Base-by-base conservation (phyloP, 2,113 vertebrate species). In the Saccopteryx bilineata region DNA sequence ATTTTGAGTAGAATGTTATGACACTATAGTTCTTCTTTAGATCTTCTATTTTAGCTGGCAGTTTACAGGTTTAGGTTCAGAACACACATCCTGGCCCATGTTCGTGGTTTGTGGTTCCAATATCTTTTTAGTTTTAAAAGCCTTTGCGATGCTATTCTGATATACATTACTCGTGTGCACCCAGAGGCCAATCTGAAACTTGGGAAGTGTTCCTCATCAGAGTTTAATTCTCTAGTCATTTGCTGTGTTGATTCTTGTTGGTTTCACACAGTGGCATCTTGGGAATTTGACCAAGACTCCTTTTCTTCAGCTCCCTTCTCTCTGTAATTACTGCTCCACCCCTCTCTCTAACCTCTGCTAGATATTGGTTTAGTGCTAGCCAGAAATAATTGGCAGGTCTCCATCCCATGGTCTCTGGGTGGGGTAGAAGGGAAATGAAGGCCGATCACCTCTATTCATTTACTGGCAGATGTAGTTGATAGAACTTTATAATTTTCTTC, bases 11-110 rank as follows among this genome's bases (percentile, higher is more conserved):
- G 65, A 91, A 82, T 86, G 63, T 94, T 94, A 89, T 93, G 72
- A 90, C 82, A 96, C 72, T 54, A 66, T 92, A 80, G 23, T 78
- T 95, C 87, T 93, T 93, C 95, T 96, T 96, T 97, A 93, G 93
- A 76, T 33, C 80, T 96, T 94, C 80, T 95, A 93, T 95, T 95
- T 93, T 66, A 75, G 74, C 61, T 95, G 95, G 82, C 46, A 89
- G 85, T 91, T 92, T 90, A 52, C 52, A 94, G 89, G 72, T 93
- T 91, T 88, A 91, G 89, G 89, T 91, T 95, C 48, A 81, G 74
- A 94, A 91, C 85, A 94, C 19, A 91, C 23, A 71, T 74, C 60
- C 95, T 81, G 83, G 86, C 69, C 78, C 58, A 94, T 83, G 90
- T 96, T 65, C 54, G 54, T 75, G 75, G 69, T 75, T 75, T 93